Evolutionary conservation across 2,888 invertebrate species (phyloP), one percentile per base, ranked within the genome.

Genomic region (Lasioglossum calceatum): DNA sequence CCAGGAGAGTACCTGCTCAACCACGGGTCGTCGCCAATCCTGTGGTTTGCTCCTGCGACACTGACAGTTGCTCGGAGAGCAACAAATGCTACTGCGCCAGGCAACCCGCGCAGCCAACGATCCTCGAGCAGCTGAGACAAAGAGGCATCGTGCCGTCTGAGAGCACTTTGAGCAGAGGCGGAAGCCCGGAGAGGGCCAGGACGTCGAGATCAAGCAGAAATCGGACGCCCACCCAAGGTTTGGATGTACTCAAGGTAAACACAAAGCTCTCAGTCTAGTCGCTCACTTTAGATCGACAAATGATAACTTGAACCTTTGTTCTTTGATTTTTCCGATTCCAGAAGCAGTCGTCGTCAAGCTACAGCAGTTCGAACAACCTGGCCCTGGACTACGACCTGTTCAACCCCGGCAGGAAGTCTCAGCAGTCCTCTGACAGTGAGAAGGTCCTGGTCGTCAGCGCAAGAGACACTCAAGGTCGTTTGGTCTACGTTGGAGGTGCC

Each of bases 1-100:
- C 95, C 16, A 92, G 94, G 47, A 85, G 91, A 19, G 85, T 91
- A 16, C 89, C 92, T 90, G 94, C 85, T 94, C 95, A 92, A 95
- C 95, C 75, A 1, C 70, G n/a, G 95, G 95, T 16, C 95, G 96
- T 92, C 95, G 67, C 95, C 93, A 88, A 95, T 94, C 88, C 91
- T n/a, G 82, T 91, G n/a, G 92, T 93, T 92, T 98, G 98, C 92
- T 97, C 97, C 27, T 98, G 98, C 93, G 98, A 98, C 92, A 98
- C 98, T 0, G 98, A 98, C 94, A 98, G 98, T 92, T 98, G 98
- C 93, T 97, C 97, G 0, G 98, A 98, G 89, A 97, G 97, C 91
- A 98, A 98, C 94, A 98, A 98, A 95, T 98, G 98, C 93, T 98
- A 98, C 93, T 98, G 98, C 94, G 92, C 93, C 12, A 89, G 90